Base-by-base conservation (phyloP, 2,797 vertebrate genomes). In the Acipenser ruthenus region DNA sequence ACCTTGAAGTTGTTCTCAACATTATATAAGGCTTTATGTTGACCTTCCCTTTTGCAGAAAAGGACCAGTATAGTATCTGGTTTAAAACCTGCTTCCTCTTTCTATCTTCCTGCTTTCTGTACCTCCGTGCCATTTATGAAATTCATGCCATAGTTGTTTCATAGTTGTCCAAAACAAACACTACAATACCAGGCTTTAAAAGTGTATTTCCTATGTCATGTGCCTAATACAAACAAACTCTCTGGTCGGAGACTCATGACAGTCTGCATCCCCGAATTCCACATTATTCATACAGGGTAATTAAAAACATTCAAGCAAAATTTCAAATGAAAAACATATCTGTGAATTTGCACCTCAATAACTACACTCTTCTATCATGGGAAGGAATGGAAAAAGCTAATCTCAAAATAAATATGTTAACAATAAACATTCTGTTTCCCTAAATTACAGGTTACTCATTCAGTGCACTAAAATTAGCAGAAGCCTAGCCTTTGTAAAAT, bases 361-460 rank as follows among this genome's bases (percentile, higher is more conserved):
- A 37, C 56, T 67, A 72, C 65, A 68, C 70, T 64, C 70, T 63
- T 51, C 53, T 65, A 56, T 71, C 53, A 48, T 51, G 60, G 66
- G 67, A 8, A 65, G 49, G 58, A 63, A 66, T 66, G 67, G 67
- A 66, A 65, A 48, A 69, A 63, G 67, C 70, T 65, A 67, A 64
- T 65, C 60, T 15, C 50, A 53, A 65, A 75, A 73, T 69, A 71
- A 68, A 49, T 37, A 37, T 60, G 37, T 64, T 72, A 64, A 73
- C 69, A 71, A 64, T 67, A 68, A 52, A 59, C 59, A 60, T 37
- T 37, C 49, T 53, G 49, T 61, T 58, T 51, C 62, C 65, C 55
- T 68, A 74, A 75, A 77, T 70, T 71, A 70, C 61, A 75, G 18
- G 63, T 68, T 68, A 73, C 63, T 15, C 71, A 37, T 64, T 66